Evolutionary conservation across 2,888 invertebrate species (phyloP), one percentile per base, ranked within the genome.

Genomic region (Eumacrocentrus americanus): DNA sequence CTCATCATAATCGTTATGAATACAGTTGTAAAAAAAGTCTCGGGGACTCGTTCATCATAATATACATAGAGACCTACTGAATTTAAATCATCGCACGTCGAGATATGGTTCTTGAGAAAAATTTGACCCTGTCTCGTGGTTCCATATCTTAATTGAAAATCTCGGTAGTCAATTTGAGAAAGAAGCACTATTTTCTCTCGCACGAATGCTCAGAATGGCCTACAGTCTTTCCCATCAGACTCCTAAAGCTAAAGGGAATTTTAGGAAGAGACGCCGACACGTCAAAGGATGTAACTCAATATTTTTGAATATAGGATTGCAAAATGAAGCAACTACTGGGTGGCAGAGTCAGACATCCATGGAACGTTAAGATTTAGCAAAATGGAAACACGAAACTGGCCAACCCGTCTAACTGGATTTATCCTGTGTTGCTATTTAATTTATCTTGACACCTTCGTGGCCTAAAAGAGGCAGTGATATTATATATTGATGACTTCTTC

Each of bases 281-380:
- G 69, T 75, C 76, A 75, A 78, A 76, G 72, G 65, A 62, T 67
- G 76, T 77, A 79, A 79, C 72, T 61, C 65, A 75, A 78, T 78
- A 77, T 74, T 76, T 76, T 72, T 62, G 4, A 9, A 58, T 63
- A 67, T 69, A 65, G 64, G 61, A 67, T 70, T 71, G 66, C 65
- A 66, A 25, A 46, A 34, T 59, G 55, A 60, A 62, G 61, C 55
- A 62, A n/a, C n/a, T n/a, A n/a, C n/a, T n/a, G n/a, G n/a, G n/a
- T 29, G 29, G 9, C 29, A 29, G 29, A 29, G 29, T n/a, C n/a
- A n/a, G n/a, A n/a, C n/a, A n/a, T n/a, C n/a, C n/a, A n/a, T n/a
- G n/a, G n/a, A n/a, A n/a, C n/a, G n/a, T n/a, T n/a, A n/a, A n/a
- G n/a, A n/a, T n/a, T n/a, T n/a, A n/a, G n/a, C n/a, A n/a, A n/a